These are phyloP conservation scores for Epinephelus malabaricus DNA, from an alignment of 2,797 vertebrate species.

Conservation along the genomic window DNA sequence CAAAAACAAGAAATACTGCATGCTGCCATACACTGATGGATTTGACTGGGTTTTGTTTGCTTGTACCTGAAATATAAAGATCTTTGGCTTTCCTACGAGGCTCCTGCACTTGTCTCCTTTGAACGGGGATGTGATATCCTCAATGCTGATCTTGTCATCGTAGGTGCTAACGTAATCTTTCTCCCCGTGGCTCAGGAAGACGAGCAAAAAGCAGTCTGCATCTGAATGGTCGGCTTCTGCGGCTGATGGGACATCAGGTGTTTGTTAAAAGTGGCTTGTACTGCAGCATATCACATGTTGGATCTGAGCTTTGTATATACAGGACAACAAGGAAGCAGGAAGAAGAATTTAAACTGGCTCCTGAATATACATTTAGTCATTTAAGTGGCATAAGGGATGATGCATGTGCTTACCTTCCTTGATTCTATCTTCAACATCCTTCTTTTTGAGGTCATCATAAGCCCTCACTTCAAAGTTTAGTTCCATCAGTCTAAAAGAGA, in stretches of 20 bases:
- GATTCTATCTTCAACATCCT: constrained; percentile 85
- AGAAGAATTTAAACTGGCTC: not conserved
- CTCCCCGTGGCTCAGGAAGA: constrained; percentile 95
- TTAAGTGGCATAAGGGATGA: not conserved
- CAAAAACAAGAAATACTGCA: too few relatives aligned
- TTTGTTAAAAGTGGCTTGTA: too few relatives aligned
- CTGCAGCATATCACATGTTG: not conserved
- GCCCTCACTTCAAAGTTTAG: constrained; percentile 92
- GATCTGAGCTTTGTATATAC: not conserved
- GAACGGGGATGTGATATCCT: too few relatives aligned
- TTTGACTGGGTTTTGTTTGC: too few relatives aligned
- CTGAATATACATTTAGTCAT: too few relatives aligned
- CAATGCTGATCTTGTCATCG: constrained; percentile 89
- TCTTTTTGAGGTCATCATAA: constrained; percentile 87
- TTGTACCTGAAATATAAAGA: too few relatives aligned
- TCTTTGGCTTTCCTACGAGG: too few relatives aligned
- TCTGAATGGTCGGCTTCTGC: constrained; percentile 86
- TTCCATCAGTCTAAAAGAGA: constrained; percentile 81
- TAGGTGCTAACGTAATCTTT: constrained; percentile 88
- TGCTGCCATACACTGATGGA: too few relatives aligned
- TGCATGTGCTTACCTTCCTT: constrained; percentile 82
- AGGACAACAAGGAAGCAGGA: not conserved
- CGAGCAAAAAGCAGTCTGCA: constrained; percentile 92
- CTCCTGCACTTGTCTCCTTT: too few relatives aligned
- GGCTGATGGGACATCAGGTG: constrained; percentile 74